A percentile compares a stretch with the other conserved stretches of the same genome.
Evolutionary conservation across 2,888 invertebrate genomes (phyloP).

Genomic region (Mesorhabditis spiculigera): DNA sequence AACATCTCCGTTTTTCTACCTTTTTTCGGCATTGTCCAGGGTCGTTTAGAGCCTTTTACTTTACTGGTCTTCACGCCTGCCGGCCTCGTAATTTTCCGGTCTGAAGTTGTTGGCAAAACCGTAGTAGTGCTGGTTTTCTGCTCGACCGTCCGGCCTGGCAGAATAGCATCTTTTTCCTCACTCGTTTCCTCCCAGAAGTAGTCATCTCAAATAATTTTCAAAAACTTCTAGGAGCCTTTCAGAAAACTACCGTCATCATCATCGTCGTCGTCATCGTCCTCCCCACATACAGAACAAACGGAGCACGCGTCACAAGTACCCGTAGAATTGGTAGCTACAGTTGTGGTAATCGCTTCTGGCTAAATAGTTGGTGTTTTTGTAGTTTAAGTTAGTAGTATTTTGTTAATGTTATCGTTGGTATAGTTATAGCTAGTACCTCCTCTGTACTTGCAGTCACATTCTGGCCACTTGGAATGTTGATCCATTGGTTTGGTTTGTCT

Average conservation of each 20-base stretch:
- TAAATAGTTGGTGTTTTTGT: too few species aligned
- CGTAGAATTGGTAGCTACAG: neutral
- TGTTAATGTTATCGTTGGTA: too few species aligned
- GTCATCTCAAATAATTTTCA: constrained; percentile 15
- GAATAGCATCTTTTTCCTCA: constrained; percentile 9
- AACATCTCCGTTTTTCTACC: too few species aligned
- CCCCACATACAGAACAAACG: constrained; percentile 10
- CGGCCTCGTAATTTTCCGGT: constrained; percentile 2
- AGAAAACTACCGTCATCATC: constrained; percentile 15
- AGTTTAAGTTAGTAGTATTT: too few species aligned
- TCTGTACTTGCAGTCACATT: too few species aligned
- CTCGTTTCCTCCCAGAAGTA: constrained; percentile 11
- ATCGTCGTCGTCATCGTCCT: constrained; percentile 15
- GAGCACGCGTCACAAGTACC: neutral
- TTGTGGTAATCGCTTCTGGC: neutral
- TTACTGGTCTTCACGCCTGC: neutral
- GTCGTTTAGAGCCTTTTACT: too few species aligned
- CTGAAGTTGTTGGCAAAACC: constrained; percentile 11
- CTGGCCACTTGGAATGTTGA: too few species aligned
- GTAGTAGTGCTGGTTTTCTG: constrained; percentile 11
- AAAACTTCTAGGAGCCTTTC: too few species aligned
- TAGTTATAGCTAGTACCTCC: too few species aligned
- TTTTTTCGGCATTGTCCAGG: too few species aligned
- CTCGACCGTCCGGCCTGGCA: constrained; percentile 9
- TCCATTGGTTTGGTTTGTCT: too few species aligned